Evolutionary conservation across 2,797 vertebrate species (phyloP).

Genomic region (Glyptemys insculpta): DNA sequence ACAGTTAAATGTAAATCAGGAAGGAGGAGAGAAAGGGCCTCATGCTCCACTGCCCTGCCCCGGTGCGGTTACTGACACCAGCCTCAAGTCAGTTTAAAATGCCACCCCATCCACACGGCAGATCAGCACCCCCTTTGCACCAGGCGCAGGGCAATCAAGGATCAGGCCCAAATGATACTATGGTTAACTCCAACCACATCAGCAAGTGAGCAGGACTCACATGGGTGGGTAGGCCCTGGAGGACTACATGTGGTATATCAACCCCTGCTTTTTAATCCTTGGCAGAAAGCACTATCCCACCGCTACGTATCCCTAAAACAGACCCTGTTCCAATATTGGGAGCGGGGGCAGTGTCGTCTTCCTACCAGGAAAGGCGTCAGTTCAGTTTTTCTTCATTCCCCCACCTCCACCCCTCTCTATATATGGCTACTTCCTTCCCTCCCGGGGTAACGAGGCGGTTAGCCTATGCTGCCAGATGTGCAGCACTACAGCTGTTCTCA

Average conservation of each 20-base stretch:
- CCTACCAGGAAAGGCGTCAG: neutral
- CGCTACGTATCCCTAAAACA: neutral
- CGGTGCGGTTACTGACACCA: neutral
- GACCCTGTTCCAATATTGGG: neutral
- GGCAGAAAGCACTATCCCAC: neutral
- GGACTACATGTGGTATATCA: neutral
- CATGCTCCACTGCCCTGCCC: neutral
- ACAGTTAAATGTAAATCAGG: neutral
- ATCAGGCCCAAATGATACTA: neutral
- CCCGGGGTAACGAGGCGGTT: neutral
- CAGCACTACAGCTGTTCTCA: neutral
- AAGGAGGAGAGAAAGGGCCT: neutral
- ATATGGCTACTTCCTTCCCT: neutral
- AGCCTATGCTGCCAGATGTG: neutral
- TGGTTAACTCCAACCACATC: neutral
- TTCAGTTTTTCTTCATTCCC: neutral
- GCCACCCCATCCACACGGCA: neutral
- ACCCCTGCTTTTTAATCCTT: neutral
- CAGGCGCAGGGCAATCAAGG: neutral
- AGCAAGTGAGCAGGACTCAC: neutral
- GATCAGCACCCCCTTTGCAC: neutral
- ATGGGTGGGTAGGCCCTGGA: neutral
- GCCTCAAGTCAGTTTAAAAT: neutral
- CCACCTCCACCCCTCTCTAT: neutral
- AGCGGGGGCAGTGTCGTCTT: neutral